These are phyloP conservation scores for Drosophila monieri DNA, from an alignment of 2,888 invertebrate genomes.

Conservation along the genomic window DNA sequence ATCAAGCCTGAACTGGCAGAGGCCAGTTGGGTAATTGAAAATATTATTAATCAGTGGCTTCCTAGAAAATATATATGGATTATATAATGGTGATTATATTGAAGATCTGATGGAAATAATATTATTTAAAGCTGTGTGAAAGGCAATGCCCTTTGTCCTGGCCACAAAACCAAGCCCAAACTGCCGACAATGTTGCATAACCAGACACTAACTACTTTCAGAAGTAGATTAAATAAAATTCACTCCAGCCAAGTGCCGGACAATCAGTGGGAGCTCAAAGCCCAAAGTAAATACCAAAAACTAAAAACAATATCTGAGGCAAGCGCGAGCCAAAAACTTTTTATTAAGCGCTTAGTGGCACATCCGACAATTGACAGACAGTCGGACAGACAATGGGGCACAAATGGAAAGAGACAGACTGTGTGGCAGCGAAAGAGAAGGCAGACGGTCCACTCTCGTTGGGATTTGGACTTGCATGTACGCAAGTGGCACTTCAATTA, in stretches of 20 bases:
- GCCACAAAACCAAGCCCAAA: constrained; percentile 19
- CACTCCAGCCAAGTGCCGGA: constrained; percentile 13
- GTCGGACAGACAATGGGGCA: constrained; percentile 1
- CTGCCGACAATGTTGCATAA: constrained; percentile 29
- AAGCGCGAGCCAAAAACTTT: constrained; percentile 45
- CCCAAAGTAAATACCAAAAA: constrained; percentile 47
- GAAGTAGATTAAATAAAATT: constrained; percentile 33
- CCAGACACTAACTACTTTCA: constrained; percentile 1
- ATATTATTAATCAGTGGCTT: background rate
- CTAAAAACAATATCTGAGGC: constrained; percentile 50
- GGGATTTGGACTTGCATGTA: constrained; percentile 38
- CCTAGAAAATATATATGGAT: too few species aligned
- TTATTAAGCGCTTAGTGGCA: constrained; percentile 48
- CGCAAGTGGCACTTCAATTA: constrained; percentile 76
- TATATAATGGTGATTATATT: too few species aligned
- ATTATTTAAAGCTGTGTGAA: too few species aligned
- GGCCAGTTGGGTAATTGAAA: background rate
- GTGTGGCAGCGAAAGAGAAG: constrained; percentile 3
- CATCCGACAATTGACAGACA: constrained; percentile 37
- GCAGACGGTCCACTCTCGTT: constrained; percentile 18
- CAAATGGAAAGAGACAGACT: constrained; percentile 6
- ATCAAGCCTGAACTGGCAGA: background rate
- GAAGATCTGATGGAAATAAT: too few species aligned
- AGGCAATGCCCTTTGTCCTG: constrained; percentile 2
- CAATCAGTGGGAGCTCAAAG: constrained; percentile 28